Percentiles rank a stretch among this genome's conserved stretches.
Conservation (phyloP, 2,113 vertebrate genomes). For the Platichthys stellatus region DNA sequence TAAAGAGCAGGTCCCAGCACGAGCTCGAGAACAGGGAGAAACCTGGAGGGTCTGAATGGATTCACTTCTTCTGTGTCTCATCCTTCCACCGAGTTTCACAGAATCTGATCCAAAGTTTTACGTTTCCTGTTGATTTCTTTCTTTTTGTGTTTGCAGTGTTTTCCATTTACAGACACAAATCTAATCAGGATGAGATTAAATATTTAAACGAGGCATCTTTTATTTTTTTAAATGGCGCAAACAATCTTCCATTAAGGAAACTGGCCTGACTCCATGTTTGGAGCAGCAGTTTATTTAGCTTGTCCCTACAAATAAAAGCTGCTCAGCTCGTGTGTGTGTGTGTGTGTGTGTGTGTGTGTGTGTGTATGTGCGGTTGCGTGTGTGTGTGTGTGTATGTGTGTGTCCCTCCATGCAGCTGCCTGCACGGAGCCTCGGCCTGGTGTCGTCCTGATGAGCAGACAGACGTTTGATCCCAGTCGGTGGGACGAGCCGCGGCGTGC, state of each 20-base stretch:
- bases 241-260: neutral
- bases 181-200: neutral
- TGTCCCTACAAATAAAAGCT: neutral
- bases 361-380: too few species aligned
- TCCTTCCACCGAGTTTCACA: too few species aligned
- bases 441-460: conserved; percentile 21
- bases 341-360: too few species aligned
- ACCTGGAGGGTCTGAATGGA: too few species aligned
- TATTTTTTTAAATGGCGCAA: neutral
- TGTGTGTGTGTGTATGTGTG: too few species aligned
- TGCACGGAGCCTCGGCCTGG: neutral
- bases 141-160: neutral
- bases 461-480: conserved; percentile 45
- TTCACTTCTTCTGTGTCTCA: too few species aligned
- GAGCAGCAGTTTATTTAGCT: too few species aligned
- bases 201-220: neutral
- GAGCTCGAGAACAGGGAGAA: too few species aligned
- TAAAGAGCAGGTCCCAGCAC: too few species aligned
- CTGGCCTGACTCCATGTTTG: neutral
- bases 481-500: conserved; percentile 17
- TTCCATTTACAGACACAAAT: neutral
- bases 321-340: neutral
- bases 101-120: too few species aligned
- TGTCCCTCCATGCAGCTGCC: neutral
- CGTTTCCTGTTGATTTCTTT: too few species aligned